Evolutionary conservation across 2,797 vertebrate genomes (phyloP), one percentile per base, ranked within the genome.

Genomic region (Hipposideros larvatus): DNA sequence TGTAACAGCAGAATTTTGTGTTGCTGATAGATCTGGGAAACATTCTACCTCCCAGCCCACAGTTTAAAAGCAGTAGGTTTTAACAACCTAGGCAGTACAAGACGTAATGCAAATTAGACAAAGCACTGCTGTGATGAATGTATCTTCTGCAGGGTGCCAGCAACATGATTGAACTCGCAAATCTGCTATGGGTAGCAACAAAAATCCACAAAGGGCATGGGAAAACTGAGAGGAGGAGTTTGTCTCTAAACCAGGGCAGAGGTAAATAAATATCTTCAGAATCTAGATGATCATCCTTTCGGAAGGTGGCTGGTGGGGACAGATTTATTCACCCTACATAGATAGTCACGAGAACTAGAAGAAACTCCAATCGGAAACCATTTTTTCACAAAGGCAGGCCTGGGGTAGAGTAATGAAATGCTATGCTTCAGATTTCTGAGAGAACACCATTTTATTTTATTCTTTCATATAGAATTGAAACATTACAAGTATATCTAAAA

Each of bases 261-360:
- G 96, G 92, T 91, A 96, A 98, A 98, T 97, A 98, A 98, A 98
- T 97, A 97, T 90, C 95, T 87, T 3, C 1, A 84, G 95, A 97
- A 97, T 0, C 0, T 95, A 94, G 97, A 97, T 96, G 96, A 98
- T 98, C 97, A 96, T 97, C 96, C 94, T 97, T 98, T 98, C 94
- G 94, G 96, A 97, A 98, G 97, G 79, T 77, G 92, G 95, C 90
- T 90, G 15, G 0, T 1, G 66, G 94, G 75, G 63, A 86, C 85
- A 98, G 97, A 98, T 98, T 98, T 98, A 97, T 95, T 97, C 94
- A 53, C 0, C 61, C 48, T 91, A 1, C 15, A 13, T 7, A 28
- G 55, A 95, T 87, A 94, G 57, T 57, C 84, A 83, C 24, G 74
- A 74, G 41, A 66, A 63, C 28, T 19, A 68, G 70, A 84, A 92